These are phyloP conservation scores for Drosophila grimshawi DNA, from an alignment of 1,140 invertebrate species.

Conservation along the genomic window DNA sequence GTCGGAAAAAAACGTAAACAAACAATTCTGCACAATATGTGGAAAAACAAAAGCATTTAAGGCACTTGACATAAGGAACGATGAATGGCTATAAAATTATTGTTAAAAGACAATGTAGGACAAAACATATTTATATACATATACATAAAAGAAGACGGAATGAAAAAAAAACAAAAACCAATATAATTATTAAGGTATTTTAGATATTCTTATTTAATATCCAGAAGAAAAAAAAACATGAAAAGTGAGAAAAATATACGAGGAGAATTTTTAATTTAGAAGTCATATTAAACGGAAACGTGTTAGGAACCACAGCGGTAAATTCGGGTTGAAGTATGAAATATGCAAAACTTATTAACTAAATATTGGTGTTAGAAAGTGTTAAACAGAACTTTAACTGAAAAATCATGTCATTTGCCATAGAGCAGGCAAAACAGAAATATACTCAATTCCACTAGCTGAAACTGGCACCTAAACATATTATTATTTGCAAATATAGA, in stretches of 20 bases:
- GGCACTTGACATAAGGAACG: constrained; percentile 65
- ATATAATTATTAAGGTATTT: constrained; percentile 82
- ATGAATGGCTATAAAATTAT: constrained; percentile 53
- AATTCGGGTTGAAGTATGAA: constrained; percentile 50
- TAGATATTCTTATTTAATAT: constrained; percentile 85
- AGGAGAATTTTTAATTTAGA: constrained; percentile 70
- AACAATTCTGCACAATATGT: constrained; percentile 61
- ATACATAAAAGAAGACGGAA: constrained; percentile 53
- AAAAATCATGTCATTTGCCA: constrained; percentile 43
- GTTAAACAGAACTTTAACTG: constrained; percentile 51
- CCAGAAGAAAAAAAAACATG: constrained; percentile 63
- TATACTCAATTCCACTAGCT: constrained; percentile 29
- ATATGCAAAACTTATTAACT: constrained; percentile 68
- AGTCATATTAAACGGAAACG: constrained; percentile 29
- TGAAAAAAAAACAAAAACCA: constrained; percentile 30
- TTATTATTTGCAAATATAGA: background rate
- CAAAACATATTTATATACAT: constrained; percentile 77
- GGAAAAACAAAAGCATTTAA: constrained; percentile 76
- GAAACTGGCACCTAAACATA: constrained; percentile 4
- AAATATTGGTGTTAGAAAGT: constrained; percentile 75
- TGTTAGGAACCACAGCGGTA: constrained; percentile 34
- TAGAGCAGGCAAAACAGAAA: constrained; percentile 18
- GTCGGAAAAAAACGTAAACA: constrained; percentile 29
- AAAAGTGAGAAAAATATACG: constrained; percentile 52
- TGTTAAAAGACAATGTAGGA: constrained; percentile 69